Conservation (phyloP, 2,113 vertebrate genomes). For the Heterotilapia buettikoferi region DNA sequence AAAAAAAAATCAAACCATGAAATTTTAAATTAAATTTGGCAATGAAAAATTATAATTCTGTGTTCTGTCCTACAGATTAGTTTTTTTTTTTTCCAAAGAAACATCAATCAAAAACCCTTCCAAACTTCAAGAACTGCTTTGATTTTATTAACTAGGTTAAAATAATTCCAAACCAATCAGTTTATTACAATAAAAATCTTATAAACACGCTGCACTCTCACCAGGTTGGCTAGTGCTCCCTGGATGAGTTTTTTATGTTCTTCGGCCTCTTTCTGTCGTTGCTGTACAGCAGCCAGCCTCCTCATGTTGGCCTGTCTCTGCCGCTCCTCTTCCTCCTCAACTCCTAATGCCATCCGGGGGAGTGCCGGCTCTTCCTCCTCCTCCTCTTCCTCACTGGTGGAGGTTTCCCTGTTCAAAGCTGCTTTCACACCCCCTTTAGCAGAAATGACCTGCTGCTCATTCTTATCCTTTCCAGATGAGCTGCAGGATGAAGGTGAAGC, state of each 20-base stretch:
- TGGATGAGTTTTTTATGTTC: slow-evolving; percentile 83
- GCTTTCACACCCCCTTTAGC: not conserved
- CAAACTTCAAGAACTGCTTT: not conserved
- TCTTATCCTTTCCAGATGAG: slow-evolving; percentile 7
- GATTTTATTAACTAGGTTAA: not conserved
- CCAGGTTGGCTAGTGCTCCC: slow-evolving; percentile 82
- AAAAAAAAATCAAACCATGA: not conserved
- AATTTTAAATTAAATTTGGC: not conserved
- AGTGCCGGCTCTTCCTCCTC: not conserved
- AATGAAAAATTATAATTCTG: not conserved
- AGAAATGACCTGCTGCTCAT: not conserved
- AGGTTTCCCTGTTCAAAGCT: not conserved
- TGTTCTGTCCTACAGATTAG: not conserved
- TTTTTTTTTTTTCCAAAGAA: not conserved
- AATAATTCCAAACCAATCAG: not conserved
- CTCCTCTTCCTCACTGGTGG: slow-evolving; percentile 16
- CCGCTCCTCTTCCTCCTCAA: slow-evolving; percentile 59
- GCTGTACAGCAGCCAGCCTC: slow-evolving; percentile 84
- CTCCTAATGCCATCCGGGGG: not conserved
- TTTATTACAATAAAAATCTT: not conserved
- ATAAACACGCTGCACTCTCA: slow-evolving; percentile 29
- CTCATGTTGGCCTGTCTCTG: slow-evolving; percentile 81
- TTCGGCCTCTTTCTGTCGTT: slow-evolving; percentile 76
- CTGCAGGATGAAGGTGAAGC: not conserved
- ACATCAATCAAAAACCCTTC: not conserved